Evolutionary conservation across 2,113 vertebrate species (phyloP).

Genomic region (Oxyura jamaicensis): DNA sequence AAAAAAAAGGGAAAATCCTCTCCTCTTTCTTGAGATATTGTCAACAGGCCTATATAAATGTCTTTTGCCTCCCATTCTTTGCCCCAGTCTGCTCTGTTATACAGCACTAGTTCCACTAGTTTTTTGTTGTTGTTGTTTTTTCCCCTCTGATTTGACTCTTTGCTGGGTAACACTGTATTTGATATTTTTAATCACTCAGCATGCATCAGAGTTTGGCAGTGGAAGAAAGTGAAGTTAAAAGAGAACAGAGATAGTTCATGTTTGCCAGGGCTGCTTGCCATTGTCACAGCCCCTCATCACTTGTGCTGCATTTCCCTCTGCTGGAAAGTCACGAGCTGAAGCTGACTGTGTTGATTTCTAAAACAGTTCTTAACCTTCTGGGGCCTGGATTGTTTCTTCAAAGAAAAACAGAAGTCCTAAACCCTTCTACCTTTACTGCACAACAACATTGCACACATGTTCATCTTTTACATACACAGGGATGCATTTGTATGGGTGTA

Average conservation of each 20-base stretch:
- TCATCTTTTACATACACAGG: fast-evolving
- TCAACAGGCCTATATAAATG: fast-evolving
- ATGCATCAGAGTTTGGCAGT: slow-evolving; percentile 66
- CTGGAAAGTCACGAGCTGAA: neutral
- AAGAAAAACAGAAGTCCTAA: neutral
- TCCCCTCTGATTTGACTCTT: neutral
- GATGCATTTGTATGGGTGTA: fast-evolving
- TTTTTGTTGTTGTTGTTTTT: neutral
- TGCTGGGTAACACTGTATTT: slow-evolving; percentile 3
- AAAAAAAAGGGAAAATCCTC: neutral
- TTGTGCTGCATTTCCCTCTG: slow-evolving; percentile 14
- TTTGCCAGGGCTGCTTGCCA: slow-evolving; percentile 65
- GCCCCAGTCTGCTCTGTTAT: neutral
- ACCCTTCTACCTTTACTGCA: neutral
- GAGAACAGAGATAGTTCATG: slow-evolving; percentile 43
- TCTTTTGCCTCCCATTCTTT: neutral
- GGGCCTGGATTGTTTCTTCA: neutral
- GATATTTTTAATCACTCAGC: slow-evolving; percentile 65
- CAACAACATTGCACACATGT: fast-evolving
- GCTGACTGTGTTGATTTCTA: neutral
- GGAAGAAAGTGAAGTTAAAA: slow-evolving; percentile 73
- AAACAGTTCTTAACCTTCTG: fast-evolving
- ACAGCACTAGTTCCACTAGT: neutral
- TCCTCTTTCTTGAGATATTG: neutral
- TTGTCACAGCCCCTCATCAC: neutral